Evolutionary conservation across 2,888 invertebrate genomes (phyloP).

Genomic region (Shargacucullia verbasci): DNA sequence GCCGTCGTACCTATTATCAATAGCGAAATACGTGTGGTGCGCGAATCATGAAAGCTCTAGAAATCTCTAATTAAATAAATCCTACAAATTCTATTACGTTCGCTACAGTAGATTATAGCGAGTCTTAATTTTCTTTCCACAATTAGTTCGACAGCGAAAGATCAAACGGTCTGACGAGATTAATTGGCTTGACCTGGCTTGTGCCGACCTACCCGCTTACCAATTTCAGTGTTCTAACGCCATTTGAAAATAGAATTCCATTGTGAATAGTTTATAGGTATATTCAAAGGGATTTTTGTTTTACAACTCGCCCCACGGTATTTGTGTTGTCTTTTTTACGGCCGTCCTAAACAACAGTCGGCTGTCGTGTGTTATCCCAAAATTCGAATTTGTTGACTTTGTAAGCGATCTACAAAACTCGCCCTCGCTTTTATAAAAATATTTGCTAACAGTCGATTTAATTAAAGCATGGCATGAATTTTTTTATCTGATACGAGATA

Average conservation of each 20-base stretch:
- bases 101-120: neutral
- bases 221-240: constrained; percentile 7
- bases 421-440: constrained; percentile 3
- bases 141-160: constrained; percentile 28
- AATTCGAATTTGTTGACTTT: constrained; percentile 20
- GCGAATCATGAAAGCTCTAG: neutral
- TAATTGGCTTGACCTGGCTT: constrained; percentile 30
- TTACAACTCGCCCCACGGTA: constrained; percentile 14
- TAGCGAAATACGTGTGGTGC: neutral
- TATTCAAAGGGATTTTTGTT: constrained; percentile 40
- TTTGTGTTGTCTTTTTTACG: constrained; percentile 18
- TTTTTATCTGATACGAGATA: constrained; percentile 2
- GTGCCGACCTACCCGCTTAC: constrained; percentile 20
- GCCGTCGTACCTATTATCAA: no score
- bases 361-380: constrained; percentile 2
- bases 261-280: constrained; percentile 36
- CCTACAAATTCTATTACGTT: neutral
- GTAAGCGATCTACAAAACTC: constrained; percentile 3
- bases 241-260: constrained; percentile 33
- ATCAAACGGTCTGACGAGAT: constrained; percentile 34
- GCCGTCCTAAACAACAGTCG: no score
- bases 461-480: constrained; percentile 25
- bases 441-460: constrained; percentile 15
- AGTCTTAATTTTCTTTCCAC: constrained; percentile 21
- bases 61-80: constrained; percentile 2